Evolutionary conservation across 2,113 vertebrate genomes (phyloP), one percentile per base, ranked within the genome.

Genomic region (Romanogobio albipinnatus): DNA sequence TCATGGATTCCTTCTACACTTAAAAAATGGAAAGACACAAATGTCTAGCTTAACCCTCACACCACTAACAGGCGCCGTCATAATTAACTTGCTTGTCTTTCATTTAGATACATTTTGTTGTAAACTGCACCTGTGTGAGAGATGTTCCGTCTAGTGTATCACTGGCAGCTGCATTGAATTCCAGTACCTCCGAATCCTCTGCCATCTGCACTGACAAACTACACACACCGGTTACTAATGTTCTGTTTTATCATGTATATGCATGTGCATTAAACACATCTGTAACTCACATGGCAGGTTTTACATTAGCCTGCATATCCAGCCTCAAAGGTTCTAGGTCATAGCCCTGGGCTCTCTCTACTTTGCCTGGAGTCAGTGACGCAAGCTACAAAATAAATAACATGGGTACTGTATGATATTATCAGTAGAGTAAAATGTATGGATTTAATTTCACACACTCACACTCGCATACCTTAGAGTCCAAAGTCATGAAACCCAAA

Each of bases 401-500:
- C 1, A 56, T 56, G 53, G 7, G 53, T 22, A 22, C 53, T 22
- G 53, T 1, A 56, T 22, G 53, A 56, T 26, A 9, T 13, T 64
- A 76, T 56, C 17, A 39, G 59, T 15, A 5, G 22, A 5, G 49
- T 33, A 4, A 45, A 22, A 0, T 3, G 19, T 15, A 56, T 56
- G 17, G 17, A 19, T 22, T 56, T 56, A 19, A 56, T 56, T 56
- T 56, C 53, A 56, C 51, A 53, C 17, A 56, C 6, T 22, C 49
- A 51, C 6, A 19, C 6, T 56, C 17, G 22, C 70, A 90, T 92
- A 99, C 98, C 97, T 95, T 64, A 0, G 86, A 83, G 17, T 98
- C 95, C 29, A 99, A 90, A 88, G 94, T 98, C 94, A 99, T 93
- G 91, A 95, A 98, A 66, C 96, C 98, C 64, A 96, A 88, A 66